These are phyloP conservation scores for Lypha dubia DNA, from an alignment of 2,888 invertebrate genomes.

Conservation along the genomic window DNA sequence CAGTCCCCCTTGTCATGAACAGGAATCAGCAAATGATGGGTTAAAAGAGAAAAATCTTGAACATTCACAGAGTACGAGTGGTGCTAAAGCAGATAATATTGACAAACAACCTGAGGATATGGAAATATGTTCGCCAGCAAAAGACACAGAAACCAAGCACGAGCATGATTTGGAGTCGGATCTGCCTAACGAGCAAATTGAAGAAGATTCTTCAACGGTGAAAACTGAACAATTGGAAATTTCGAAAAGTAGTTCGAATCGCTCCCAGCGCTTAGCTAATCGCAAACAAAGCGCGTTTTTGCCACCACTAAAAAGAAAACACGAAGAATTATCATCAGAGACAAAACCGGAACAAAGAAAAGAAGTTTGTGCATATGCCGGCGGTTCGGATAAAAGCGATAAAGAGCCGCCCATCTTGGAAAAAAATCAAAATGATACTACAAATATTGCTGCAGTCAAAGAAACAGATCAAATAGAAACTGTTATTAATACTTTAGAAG, in stretches of 20 bases:
- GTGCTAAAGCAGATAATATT: neutral
- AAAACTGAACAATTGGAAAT: conserved; percentile 59
- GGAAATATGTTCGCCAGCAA: conserved; percentile 45
- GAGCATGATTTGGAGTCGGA: conserved; percentile 58
- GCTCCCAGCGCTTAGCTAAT: conserved; percentile 78
- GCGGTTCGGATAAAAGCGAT: neutral
- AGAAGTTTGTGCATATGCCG: conserved; percentile 40
- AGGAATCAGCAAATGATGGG: neutral
- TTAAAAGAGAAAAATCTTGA: conserved; percentile 29
- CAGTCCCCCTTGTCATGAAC: conserved; percentile 40
- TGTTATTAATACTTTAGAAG: conserved; percentile 25
- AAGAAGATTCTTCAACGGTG: neutral
- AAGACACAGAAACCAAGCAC: conserved; percentile 42
- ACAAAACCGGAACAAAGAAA: conserved; percentile 45
- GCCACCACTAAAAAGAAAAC: conserved; percentile 64
- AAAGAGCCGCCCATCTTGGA: conserved; percentile 17
- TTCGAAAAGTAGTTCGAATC: conserved; percentile 73
- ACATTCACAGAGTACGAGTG: neutral
- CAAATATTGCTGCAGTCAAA: conserved; percentile 80
- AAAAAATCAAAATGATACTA: conserved; percentile 73
- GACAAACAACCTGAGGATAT: conserved; percentile 28
- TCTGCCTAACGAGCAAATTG: conserved; percentile 18
- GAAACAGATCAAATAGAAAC: neutral
- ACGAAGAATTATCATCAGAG: conserved; percentile 59
- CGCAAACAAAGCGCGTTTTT: conserved; percentile 74